A percentile compares a stretch with the other conserved stretches of the same genome.
These are phyloP conservation scores for Eilema griseolum DNA, from an alignment of 2,888 invertebrate genomes.

Conservation along the genomic window DNA sequence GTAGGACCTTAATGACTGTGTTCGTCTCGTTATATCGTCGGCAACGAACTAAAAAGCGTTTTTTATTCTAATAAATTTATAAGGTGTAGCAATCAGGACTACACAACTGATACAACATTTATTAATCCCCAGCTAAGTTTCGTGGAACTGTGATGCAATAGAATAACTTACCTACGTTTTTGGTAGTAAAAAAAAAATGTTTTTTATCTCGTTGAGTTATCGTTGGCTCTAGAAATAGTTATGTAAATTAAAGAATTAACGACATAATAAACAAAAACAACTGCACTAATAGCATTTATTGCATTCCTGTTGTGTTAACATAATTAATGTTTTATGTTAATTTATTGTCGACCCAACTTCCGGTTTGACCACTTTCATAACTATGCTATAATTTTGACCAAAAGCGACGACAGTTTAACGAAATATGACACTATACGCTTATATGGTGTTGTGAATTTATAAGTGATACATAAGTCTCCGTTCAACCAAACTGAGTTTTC, in stretches of 20 bases:
- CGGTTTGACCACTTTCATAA: constrained; percentile 25
- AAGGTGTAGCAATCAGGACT: constrained; percentile 59
- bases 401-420: constrained; percentile 18
- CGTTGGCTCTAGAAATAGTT: constrained; percentile 42
- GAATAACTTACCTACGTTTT: constrained; percentile 34
- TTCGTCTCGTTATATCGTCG: constrained; percentile 57
- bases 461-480: background rate
- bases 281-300: constrained; percentile 28
- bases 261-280: constrained; percentile 46
- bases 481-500: no score
- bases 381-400: constrained; percentile 9
- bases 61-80: constrained; percentile 60
- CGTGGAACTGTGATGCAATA: constrained; percentile 56
- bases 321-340: constrained; percentile 30
- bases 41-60: constrained; percentile 52
- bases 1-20: constrained; percentile 57
- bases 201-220: constrained; percentile 45
- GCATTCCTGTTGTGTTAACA: constrained; percentile 32
- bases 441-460: background rate
- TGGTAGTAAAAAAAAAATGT: constrained; percentile 30
- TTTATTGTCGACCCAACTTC: constrained; percentile 27
- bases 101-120: constrained; percentile 50
- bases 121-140: constrained; percentile 46
- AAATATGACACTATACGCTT: constrained; percentile 12
- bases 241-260: constrained; percentile 51